Evolutionary conservation across 1,140 invertebrate genomes (phyloP), one percentile per base, ranked within the genome.

Genomic region (Drosophila pseudoobscura): DNA sequence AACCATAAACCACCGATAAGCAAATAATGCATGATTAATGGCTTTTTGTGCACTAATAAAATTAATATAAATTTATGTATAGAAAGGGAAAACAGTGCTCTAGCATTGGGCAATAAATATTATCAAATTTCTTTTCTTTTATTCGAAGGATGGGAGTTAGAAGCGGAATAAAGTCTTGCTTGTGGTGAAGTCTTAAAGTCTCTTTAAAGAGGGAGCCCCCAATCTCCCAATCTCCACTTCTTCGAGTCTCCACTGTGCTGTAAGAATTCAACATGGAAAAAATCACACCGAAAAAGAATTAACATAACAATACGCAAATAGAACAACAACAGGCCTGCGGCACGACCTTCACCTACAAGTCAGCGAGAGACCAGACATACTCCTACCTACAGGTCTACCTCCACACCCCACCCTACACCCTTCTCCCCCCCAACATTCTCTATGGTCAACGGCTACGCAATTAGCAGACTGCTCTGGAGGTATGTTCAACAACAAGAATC

Each of bases 391-490:
- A 15, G 31, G 20, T 29, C 50, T 43, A 45, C 59, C 20, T 53
- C 44, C 3, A 11, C 9, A 8, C 22, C 45, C 6, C 24, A 43
- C 29, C 3, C 0, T 0, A 0, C 4, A 0, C 5, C 4, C 15
- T 15, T 15, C 15, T 26, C 24, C 24, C 0, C 24, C 24, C 0
- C 2, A 1, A 0, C 20, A 20, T 20, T 7, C 20, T 43, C 1
- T 22, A n/a, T 43, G 65, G 47, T n/a, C 69, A 72, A 69, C 80
- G 65, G 82, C 82, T 87, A 85, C 82, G 82, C 77, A 87, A 87
- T 85, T 80, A 87, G 65, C 65, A 59, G 56, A 45, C 31, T 75
- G 69, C 78, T 63, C 64, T 50, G 64, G 43, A 51, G 58, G 50
- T 65, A 65, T 49, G 31, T 11, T 11, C 31, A 35, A 35, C 46